Evolutionary conservation across 2,797 vertebrate species (phyloP), one percentile per base, ranked within the genome.

Genomic region (Staurois parvus): DNA sequence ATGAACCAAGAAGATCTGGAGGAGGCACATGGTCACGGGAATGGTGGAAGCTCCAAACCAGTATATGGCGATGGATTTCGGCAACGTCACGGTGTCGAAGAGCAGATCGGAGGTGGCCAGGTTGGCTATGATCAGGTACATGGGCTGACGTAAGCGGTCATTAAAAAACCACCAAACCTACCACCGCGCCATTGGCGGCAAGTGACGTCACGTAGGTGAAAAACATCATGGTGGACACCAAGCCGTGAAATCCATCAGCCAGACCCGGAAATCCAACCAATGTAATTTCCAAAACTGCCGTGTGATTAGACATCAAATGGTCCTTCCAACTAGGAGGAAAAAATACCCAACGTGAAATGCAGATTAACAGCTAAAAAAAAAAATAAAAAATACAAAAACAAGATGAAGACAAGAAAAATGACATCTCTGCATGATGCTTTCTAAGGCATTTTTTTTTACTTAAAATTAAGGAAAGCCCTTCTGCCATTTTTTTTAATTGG

Each of bases 61-160:
- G 69, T 95, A 94, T 59, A 66, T 92, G 80, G 87, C 87, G 66
- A 93, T 93, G n/a, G 92, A 91, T 79, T 94, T 94, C 19, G 93
- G 93, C 87, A 94, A 89, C 28, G 92, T 91, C 24, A 90, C 86
- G 3, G 92, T 95, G 84, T 93, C 94, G 2, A 94, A 93, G 29
- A 94, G 86, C 34, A 94, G 52, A 42, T 94, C 92, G 30, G 90
- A 91, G 24, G 76, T 48, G 72, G 89, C 82, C 3, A 94, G 89
- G 78, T 94, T 94, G 34, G 92, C 67, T 79, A 93, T 90, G 0
- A 93, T 89, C 37, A 83, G 91, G 89, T 94, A 94, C 89, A 93
- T 88, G 0, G 94, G 92, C 45, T 93, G 93, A 26, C 91, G 90
- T 26, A 95, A 90, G 12, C 52, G 40, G 0, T 34, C 5, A 67